A percentile compares a stretch with the other conserved stretches of the same genome.
These are phyloP conservation scores for Antennarius striatus DNA, from an alignment of 2,113 vertebrate species.

Conservation along the genomic window DNA sequence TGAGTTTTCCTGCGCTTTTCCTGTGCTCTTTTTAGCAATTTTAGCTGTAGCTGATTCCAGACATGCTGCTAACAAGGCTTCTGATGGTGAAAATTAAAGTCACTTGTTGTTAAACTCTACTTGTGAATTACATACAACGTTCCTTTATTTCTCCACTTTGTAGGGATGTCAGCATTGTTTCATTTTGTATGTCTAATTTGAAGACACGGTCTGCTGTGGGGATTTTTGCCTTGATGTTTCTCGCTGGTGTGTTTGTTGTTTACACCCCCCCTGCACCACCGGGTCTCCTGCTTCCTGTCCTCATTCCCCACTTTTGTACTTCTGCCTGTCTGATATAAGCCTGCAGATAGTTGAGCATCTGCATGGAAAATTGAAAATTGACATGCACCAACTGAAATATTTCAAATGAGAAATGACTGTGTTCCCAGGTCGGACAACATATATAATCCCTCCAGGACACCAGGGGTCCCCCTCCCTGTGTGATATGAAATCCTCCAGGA, in stretches of 20 bases:
- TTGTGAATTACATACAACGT: neutral
- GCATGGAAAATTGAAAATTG: too few relatives aligned
- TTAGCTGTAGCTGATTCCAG: too few relatives aligned
- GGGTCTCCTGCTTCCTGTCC: constrained; percentile 24
- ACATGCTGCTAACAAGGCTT: too few relatives aligned
- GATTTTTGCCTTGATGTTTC: constrained; percentile 22
- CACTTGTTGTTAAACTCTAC: too few relatives aligned
- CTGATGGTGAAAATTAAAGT: too few relatives aligned
- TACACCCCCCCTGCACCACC: constrained; percentile 44
- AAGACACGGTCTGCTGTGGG: constrained; percentile 20
- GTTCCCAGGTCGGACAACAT: too few relatives aligned
- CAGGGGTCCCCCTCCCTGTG: too few relatives aligned
- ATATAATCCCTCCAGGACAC: too few relatives aligned
- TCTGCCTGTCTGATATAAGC: constrained; percentile 33
- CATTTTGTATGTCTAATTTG: constrained; percentile 20
- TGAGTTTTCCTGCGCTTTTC: constrained; percentile 45
- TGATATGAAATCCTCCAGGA: too few relatives aligned
- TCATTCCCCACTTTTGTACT: constrained; percentile 27
- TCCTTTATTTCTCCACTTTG: constrained; percentile 4
- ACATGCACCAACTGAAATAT: too few relatives aligned
- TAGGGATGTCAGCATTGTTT: constrained; percentile 22
- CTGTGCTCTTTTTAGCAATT: too few relatives aligned
- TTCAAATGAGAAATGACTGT: too few relatives aligned
- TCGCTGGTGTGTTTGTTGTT: constrained; percentile 48
- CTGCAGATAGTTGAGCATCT: constrained; percentile 45